Percentiles rank a stretch among this genome's conserved stretches.
Evolutionary conservation across 2,113 vertebrate species (phyloP).

Genomic region (Ochotona princeps): DNA sequence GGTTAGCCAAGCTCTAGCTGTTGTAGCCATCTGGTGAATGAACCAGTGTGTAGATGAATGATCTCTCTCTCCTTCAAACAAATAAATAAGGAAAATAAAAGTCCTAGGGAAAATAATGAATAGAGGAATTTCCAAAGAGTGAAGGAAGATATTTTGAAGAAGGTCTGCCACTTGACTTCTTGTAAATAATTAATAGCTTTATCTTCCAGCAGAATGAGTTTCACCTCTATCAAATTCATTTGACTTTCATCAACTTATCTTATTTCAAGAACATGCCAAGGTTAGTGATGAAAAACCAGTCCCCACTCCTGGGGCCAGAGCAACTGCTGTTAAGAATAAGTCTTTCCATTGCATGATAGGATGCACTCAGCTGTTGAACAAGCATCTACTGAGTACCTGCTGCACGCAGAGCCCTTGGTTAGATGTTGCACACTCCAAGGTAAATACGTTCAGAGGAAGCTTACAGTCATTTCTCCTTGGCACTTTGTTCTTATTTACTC

Average conservation of each 20-base stretch:
- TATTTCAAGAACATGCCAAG: background rate
- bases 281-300: background rate
- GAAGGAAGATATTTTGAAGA: constrained; percentile 24
- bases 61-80: background rate
- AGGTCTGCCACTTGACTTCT: background rate
- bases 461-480: background rate
- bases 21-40: too few relatives aligned
- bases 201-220: background rate
- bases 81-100: background rate
- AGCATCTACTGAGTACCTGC: background rate
- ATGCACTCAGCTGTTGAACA: background rate
- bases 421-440: background rate
- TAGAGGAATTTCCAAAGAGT: constrained; percentile 19
- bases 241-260: background rate
- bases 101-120: constrained; percentile 19
- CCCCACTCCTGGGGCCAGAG: background rate
- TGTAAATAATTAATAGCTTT: background rate
- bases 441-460: background rate
- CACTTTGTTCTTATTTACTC: background rate
- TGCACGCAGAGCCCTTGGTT: background rate
- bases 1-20: too few relatives aligned
- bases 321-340: background rate
- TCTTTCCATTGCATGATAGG: background rate
- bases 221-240: background rate
- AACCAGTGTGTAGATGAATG: too few relatives aligned